Evolutionary conservation across 92 coral and sea anemone species (phyloP).

Genomic region (Zoanthus solanderi): DNA sequence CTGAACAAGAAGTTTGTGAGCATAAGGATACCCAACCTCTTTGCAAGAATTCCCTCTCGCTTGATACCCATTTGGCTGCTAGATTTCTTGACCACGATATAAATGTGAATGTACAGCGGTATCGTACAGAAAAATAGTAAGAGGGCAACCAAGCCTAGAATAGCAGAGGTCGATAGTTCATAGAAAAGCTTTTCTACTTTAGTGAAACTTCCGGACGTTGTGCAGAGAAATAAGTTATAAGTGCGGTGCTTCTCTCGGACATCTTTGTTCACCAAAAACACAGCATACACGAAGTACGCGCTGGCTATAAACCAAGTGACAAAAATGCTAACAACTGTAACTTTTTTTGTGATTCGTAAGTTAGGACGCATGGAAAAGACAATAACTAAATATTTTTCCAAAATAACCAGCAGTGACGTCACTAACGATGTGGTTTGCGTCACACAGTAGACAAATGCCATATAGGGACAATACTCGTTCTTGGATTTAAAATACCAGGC

Average conservation of each 20-base stretch:
- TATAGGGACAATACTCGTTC: not conserved
- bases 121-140: not conserved
- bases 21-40: not conserved
- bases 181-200: not conserved
- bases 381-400: not conserved
- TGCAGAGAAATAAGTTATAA: not conserved
- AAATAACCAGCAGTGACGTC: not conserved
- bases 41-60: slow-evolving; percentile 1
- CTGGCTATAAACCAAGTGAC: not conserved
- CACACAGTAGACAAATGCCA: not conserved
- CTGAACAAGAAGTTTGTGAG: not conserved
- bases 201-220: not conserved
- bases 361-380: not conserved
- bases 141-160: not conserved
- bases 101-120: not conserved
- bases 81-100: not conserved
- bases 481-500: no score
- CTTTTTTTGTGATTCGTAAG: not conserved
- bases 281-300: not conserved
- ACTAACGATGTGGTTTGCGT: not conserved
- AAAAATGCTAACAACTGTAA: not conserved
- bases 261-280: not conserved
- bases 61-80: not conserved
- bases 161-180: not conserved
- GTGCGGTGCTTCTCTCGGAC: not conserved